phyloP scores from a whole-genome alignment of 2,888 invertebrate species.

The Cryptophagus acutangulus region DNA sequence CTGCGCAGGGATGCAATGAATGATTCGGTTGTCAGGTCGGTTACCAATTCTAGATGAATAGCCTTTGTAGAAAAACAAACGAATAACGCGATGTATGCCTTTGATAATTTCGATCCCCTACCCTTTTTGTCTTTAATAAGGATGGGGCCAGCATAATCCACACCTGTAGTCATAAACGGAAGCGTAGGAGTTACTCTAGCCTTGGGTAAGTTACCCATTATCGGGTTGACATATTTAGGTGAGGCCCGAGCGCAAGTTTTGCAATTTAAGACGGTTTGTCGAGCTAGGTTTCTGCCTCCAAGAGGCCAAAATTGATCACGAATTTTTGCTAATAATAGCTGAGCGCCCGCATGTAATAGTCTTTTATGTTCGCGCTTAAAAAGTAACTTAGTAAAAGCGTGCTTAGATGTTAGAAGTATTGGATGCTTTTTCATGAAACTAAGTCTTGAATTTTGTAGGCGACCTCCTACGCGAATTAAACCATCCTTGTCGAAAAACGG shows the following conservation, averaged over 20 bases:
- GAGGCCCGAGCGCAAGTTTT: constrained; percentile 11
- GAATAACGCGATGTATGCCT: constrained; percentile 17
- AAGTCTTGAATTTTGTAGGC: too few species aligned
- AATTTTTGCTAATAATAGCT: constrained; percentile 16
- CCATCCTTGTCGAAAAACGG: too few species aligned
- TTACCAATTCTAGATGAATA: constrained; percentile 17
- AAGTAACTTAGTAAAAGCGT: constrained; percentile 16
- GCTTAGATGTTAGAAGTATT: too few species aligned
- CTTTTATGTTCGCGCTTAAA: constrained; percentile 13
- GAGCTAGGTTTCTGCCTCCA: constrained; percentile 8
- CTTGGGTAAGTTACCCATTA: constrained; percentile 8
- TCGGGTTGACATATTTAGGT: constrained; percentile 7
- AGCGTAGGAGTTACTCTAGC: constrained; percentile 14
- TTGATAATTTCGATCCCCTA: constrained; percentile 8
- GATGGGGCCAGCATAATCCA: constrained; percentile 18
- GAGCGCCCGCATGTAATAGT: constrained; percentile 22
- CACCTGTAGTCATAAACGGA: constrained; percentile 11
- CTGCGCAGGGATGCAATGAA: constrained; percentile 15
- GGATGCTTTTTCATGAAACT: too few species aligned
- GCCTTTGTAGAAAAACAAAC: constrained; percentile 18
- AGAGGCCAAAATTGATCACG: constrained; percentile 27
- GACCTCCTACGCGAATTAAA: too few species aligned
- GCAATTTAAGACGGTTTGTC: constrained; percentile 9
- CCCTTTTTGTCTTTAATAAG: constrained; percentile 10
- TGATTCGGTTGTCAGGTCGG: constrained; percentile 8